Percentiles rank a stretch among this genome's conserved stretches.
These are phyloP conservation scores for Sarcophaga carnaria DNA, from an alignment of 2,888 invertebrate genomes.

Conservation along the genomic window DNA sequence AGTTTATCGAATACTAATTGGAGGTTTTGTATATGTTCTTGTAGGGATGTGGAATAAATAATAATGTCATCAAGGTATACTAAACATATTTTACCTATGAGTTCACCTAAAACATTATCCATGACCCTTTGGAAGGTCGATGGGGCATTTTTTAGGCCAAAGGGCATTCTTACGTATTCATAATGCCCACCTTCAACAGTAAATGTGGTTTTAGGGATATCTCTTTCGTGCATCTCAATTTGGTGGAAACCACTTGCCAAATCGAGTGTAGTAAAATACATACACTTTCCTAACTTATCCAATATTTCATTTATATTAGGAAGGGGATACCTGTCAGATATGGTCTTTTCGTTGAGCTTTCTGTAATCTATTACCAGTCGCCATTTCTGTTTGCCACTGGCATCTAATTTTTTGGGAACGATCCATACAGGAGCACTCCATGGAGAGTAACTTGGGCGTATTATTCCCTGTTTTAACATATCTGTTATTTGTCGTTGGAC, in stretches of 20 bases:
- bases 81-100: conserved; percentile 68
- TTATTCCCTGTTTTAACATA: too few relatives aligned
- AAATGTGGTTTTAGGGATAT: conserved; percentile 70
- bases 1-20: not conserved
- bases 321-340: conserved; percentile 3
- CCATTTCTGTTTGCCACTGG: conserved; percentile 30
- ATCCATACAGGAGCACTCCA: too few relatives aligned
- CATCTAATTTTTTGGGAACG: too few relatives aligned
- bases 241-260: conserved; percentile 76
- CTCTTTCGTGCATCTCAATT: conserved; percentile 71
- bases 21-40: conserved; percentile 67
- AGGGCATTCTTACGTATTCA: conserved; percentile 68
- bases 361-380: conserved; percentile 22
- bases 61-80: conserved; percentile 67
- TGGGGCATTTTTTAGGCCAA: conserved; percentile 63
- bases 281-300: conserved; percentile 8
- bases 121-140: conserved; percentile 64
- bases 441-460: too few relatives aligned
- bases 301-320: too few relatives aligned
- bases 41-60: conserved; percentile 43
- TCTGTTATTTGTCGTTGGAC: not conserved
- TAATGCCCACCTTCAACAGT: conserved; percentile 66
- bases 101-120: conserved; percentile 71
- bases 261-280: conserved; percentile 76
- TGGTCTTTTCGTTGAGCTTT: conserved; percentile 2